Conservation (phyloP, 2,888 invertebrate species). For the Aporophyla nigra region DNA sequence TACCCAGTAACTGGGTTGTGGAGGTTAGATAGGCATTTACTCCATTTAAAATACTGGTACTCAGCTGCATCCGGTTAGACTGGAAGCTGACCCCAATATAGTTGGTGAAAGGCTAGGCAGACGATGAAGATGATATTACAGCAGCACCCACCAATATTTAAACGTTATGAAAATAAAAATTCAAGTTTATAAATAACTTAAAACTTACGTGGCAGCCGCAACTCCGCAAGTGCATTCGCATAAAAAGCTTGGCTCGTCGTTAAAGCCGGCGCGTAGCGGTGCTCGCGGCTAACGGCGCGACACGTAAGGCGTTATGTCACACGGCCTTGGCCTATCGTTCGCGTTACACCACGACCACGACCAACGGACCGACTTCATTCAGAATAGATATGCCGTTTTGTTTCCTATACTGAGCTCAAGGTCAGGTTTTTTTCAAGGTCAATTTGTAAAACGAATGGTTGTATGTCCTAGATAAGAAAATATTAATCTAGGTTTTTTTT, state of each 20-base stretch:
- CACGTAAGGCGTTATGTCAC: constrained; percentile 78
- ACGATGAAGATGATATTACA: too few species aligned
- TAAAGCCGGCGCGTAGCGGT: constrained; percentile 63
- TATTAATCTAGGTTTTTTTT: background rate
- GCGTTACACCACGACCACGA: constrained; percentile 74
- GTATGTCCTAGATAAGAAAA: constrained; percentile 20
- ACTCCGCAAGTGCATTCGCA: constrained; percentile 50
- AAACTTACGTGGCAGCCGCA: constrained; percentile 4
- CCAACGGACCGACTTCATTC: constrained; percentile 74
- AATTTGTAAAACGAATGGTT: constrained; percentile 22
- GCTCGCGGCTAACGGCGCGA: constrained; percentile 68
- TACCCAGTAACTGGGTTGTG: too few species aligned
- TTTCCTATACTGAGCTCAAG: constrained; percentile 66
- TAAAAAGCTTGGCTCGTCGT: constrained; percentile 66
- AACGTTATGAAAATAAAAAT: constrained; percentile 13
- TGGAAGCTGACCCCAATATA: too few species aligned
- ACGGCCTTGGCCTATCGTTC: constrained; percentile 89
- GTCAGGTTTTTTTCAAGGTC: constrained; percentile 60
- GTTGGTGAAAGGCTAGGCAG: too few species aligned
- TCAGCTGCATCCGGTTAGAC: too few species aligned
- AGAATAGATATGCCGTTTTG: constrained; percentile 72
- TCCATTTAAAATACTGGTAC: too few species aligned
- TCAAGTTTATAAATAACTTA: constrained; percentile 41
- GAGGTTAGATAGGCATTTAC: too few species aligned
- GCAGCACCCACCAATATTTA: background rate